phyloP scores from a whole-genome alignment of 1,140 invertebrate genomes.

The Euborellia annulipes region DNA sequence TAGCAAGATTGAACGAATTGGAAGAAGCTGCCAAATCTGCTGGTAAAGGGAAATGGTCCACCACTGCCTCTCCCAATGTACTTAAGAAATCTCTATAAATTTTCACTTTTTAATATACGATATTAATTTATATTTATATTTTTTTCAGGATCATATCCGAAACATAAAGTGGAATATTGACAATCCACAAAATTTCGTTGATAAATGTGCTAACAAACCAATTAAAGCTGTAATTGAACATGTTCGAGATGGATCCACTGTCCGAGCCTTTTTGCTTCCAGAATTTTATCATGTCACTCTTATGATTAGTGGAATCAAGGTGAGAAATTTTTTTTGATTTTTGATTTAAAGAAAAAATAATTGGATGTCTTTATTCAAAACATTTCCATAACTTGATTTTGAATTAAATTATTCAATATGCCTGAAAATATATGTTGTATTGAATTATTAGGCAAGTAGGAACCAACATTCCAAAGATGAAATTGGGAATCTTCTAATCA shows the following conservation, averaged over 20 bases:
- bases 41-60: constrained; percentile 69
- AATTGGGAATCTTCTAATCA: too few relatives aligned
- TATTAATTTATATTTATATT: constrained; percentile 14
- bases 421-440: too few relatives aligned
- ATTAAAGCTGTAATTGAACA: constrained; percentile 83
- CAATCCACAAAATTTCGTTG: constrained; percentile 64
- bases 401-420: too few relatives aligned
- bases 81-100: too few relatives aligned
- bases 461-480: too few relatives aligned
- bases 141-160: constrained; percentile 50
- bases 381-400: too few relatives aligned
- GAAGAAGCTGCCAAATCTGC: constrained; percentile 79
- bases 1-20: constrained; percentile 58
- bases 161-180: constrained; percentile 79
- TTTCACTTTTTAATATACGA: too few relatives aligned
- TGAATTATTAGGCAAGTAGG: too few relatives aligned
- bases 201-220: constrained; percentile 60
- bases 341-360: too few relatives aligned
- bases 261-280: constrained; percentile 76
- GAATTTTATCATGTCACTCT: constrained; percentile 79
- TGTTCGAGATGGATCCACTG: constrained; percentile 90
- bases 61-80: constrained; percentile 2
- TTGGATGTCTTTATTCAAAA: too few relatives aligned
- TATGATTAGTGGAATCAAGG: constrained; percentile 85
- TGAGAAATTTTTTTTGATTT: constrained; percentile 28